Conservation (phyloP, 2,113 vertebrate species). For the Cyphomyrus plagiostoma region DNA sequence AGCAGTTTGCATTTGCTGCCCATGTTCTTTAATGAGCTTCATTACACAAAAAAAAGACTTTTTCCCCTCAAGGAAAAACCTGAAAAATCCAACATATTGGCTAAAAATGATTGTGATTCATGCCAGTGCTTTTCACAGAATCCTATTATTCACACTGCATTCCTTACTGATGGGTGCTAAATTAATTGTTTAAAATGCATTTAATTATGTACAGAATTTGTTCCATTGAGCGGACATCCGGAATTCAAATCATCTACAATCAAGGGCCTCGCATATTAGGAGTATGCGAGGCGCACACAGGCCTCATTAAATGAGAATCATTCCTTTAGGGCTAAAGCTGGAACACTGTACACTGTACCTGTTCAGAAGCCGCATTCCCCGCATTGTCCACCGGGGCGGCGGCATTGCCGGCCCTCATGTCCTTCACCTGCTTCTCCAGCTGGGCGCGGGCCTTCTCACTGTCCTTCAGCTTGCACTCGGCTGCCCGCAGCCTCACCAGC, state of each 20-base stretch:
- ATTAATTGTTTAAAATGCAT: neutral
- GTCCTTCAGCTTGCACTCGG: constrained; percentile 62
- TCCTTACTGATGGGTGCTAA: neutral
- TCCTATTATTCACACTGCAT: neutral
- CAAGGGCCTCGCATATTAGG: neutral
- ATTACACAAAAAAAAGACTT: neutral
- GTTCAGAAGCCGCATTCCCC: constrained; percentile 33
- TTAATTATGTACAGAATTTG: neutral
- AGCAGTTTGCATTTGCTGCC: neutral
- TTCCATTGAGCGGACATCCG: neutral
- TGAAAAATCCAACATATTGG: neutral
- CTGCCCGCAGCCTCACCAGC: constrained; percentile 59
- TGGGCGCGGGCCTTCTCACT: constrained; percentile 56
- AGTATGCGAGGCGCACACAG: neutral
- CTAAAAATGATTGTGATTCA: neutral
- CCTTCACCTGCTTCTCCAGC: constrained; percentile 44
- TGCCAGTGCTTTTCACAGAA: neutral
- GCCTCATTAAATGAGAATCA: neutral
- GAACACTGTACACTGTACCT: constrained; percentile 34
- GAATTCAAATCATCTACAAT: neutral
- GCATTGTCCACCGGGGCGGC: constrained; percentile 37
- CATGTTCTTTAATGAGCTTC: neutral
- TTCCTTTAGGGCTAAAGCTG: neutral
- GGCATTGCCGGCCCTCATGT: constrained; percentile 33
- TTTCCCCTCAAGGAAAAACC: neutral